Evolutionary conservation across 1,140 invertebrate genomes (phyloP).

Genomic region (Dreissena polymorpha): DNA sequence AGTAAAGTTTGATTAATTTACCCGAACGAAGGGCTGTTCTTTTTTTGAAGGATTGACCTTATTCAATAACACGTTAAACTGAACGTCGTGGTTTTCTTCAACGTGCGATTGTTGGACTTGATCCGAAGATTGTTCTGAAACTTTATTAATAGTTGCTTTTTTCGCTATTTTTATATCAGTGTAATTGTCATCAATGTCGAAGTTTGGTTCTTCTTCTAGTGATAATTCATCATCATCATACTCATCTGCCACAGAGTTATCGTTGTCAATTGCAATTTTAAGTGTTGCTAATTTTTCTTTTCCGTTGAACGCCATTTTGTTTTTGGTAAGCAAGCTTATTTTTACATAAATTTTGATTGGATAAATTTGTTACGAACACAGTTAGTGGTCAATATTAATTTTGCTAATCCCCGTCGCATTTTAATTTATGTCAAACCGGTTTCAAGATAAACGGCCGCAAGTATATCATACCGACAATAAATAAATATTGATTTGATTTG

Average conservation of each 20-base stretch:
- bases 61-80: conserved; percentile 50
- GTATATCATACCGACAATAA: too few relatives aligned
- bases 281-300: conserved; percentile 42
- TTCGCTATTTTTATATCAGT: conserved; percentile 13
- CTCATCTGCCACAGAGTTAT: conserved; percentile 42
- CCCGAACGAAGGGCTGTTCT: conserved; percentile 23
- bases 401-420: too few relatives aligned
- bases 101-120: background rate
- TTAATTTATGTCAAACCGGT: too few relatives aligned
- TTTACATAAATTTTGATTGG: conserved; percentile 6
- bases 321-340: background rate
- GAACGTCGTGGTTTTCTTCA: conserved; percentile 21
- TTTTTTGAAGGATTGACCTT: background rate
- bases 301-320: conserved; percentile 44
- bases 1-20: background rate
- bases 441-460: too few relatives aligned
- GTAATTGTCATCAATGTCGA: conserved; percentile 24
- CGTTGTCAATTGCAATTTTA: conserved; percentile 51
- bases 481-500: too few relatives aligned
- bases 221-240: conserved; percentile 41
- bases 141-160: background rate
- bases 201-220: conserved; percentile 27
- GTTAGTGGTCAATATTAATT: too few relatives aligned
- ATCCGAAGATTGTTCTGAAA: background rate
- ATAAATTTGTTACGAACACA: background rate